Conservation (phyloP, 2,888 invertebrate genomes). For the Epistrophella euchroma region DNA sequence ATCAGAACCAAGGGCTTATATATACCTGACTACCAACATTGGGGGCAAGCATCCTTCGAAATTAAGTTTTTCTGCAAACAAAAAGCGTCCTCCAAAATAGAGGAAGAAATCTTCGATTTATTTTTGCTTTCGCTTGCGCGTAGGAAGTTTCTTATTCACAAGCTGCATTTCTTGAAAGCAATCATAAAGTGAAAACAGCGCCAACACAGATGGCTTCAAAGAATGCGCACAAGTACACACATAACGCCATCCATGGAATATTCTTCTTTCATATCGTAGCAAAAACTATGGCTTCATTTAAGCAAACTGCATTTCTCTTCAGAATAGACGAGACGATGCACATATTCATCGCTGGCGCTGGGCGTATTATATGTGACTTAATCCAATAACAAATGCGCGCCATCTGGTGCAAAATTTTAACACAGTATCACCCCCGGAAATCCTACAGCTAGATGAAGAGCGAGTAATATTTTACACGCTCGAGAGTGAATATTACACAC, state of each 20-base stretch:
- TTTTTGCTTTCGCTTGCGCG: neutral
- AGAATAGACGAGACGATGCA: neutral
- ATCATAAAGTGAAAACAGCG: conserved; percentile 24
- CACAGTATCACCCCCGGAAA: neutral
- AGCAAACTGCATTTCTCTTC: neutral
- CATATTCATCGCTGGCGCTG: neutral
- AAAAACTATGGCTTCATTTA: conserved; percentile 18
- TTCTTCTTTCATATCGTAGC: neutral
- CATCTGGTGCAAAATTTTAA: conserved; percentile 45
- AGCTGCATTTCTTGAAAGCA: conserved; percentile 19
- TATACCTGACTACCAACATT: too few relatives aligned
- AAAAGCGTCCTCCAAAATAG: neutral
- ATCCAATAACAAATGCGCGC: conserved; percentile 57
- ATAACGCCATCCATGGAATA: neutral
- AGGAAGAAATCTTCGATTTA: conserved; percentile 14
- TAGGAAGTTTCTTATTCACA: conserved; percentile 1
- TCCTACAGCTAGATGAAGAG: neutral
- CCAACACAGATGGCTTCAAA: conserved; percentile 7
- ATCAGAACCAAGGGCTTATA: neutral
- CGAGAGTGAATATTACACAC: conserved; percentile 45
- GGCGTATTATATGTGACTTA: conserved; percentile 38
- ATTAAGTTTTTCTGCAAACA: neutral
- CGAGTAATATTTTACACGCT: conserved; percentile 21
- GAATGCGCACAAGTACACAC: neutral
- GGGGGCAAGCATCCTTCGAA: neutral